Evolutionary conservation across 2,888 invertebrate species (phyloP).

Genomic region (Hedya salicella): DNA sequence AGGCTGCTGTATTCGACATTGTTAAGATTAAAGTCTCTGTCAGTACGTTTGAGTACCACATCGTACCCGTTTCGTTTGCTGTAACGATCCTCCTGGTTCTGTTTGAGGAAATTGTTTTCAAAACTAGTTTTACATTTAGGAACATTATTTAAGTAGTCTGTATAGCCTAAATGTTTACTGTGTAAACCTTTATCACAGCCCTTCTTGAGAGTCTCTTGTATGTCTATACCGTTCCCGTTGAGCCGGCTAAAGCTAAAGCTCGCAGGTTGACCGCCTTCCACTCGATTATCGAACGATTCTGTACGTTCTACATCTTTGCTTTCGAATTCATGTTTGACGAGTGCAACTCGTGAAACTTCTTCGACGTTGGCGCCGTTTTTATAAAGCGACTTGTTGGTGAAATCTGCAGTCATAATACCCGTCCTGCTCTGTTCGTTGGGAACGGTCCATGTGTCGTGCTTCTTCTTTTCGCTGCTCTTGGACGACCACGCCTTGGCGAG

Average conservation of each 20-base stretch:
- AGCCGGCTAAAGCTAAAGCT: constrained; percentile 72
- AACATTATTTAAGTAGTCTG: constrained; percentile 81
- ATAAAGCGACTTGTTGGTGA: constrained; percentile 66
- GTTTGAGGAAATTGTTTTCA: constrained; percentile 81
- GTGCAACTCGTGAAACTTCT: constrained; percentile 72
- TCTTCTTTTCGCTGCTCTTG: constrained; percentile 75
- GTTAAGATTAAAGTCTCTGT: constrained; percentile 78
- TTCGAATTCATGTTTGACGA: constrained; percentile 78
- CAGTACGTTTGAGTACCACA: constrained; percentile 70
- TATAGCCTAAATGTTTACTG: constrained; percentile 78
- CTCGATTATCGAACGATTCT: constrained; percentile 66
- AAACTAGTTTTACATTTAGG: constrained; percentile 83
- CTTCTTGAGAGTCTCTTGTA: constrained; percentile 80
- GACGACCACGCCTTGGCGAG: constrained; percentile 82
- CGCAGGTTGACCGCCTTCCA: constrained; percentile 67
- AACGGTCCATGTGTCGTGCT: constrained; percentile 79
- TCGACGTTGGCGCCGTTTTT: constrained; percentile 65
- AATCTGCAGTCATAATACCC: constrained; percentile 71
- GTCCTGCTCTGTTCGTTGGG: constrained; percentile 72
- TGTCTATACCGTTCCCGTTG: constrained; percentile 76
- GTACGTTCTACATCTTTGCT: constrained; percentile 72
- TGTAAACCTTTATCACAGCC: constrained; percentile 84
- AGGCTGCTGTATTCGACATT: constrained; percentile 77
- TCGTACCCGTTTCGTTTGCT: constrained; percentile 79
- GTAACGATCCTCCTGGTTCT: constrained; percentile 77